phyloP scores from a whole-genome alignment of 2,113 vertebrate species.

The Chamaetylas fuelleborni region DNA sequence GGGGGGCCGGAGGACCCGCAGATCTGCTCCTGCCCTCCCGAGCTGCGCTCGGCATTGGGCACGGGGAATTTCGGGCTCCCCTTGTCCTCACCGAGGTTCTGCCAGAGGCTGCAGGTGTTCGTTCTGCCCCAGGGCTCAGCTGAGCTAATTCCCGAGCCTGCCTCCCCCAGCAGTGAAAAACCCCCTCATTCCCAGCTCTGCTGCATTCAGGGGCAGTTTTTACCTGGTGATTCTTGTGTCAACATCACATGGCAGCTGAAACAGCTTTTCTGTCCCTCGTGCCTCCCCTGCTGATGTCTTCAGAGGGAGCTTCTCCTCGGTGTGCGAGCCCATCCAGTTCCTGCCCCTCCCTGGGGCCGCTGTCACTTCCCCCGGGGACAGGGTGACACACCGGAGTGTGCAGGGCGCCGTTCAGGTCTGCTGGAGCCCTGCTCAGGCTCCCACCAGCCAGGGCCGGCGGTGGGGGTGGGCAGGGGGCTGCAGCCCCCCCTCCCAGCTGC shows the following conservation, averaged over 20 bases:
- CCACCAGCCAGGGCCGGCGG: rapidly evolving
- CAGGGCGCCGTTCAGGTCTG: not conserved
- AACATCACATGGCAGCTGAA: not conserved
- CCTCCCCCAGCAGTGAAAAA: not conserved
- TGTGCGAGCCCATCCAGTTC: not conserved
- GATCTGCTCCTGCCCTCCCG: not conserved
- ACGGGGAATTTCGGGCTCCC: not conserved
- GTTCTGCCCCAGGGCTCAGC: not conserved
- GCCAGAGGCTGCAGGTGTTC: not conserved
- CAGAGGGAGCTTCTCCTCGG: not conserved
- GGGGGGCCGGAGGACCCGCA: not conserved
- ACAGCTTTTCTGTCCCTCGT: not conserved
- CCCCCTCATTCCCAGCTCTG: not conserved
- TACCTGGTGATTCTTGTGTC: not conserved
- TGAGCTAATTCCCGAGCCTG: not conserved
- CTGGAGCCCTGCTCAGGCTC: not conserved
- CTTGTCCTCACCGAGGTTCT: not conserved
- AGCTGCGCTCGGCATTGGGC: rapidly evolving
- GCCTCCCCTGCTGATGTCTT: not conserved
- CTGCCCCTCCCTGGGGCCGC: not conserved
- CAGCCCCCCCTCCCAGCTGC: not conserved
- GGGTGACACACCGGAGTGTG: not conserved
- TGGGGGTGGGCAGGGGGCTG: not conserved
- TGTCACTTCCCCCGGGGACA: not conserved
- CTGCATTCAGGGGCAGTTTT: not conserved